Base-by-base conservation (phyloP, 2,797 vertebrate genomes). In the Dendrocincla fuliginosa region DNA sequence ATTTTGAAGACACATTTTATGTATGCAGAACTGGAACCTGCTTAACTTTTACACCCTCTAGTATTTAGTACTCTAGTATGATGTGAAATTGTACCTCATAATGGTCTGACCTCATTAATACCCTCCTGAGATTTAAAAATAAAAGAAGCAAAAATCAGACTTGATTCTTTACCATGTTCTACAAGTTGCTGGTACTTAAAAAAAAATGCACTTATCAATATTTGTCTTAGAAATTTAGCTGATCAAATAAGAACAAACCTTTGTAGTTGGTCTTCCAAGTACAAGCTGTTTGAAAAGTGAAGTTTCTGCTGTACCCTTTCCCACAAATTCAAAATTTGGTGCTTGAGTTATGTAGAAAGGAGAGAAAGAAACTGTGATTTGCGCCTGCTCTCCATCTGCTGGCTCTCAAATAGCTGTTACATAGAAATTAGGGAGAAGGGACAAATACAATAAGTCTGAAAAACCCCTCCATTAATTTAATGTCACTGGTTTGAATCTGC, bases 311-410 rank as follows among this genome's bases (percentile, higher is more conserved):
- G 8, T 44, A 24, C 57, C 88, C 13, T 68, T 83, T 70, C 10
- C 12, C 41, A 63, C 28, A 86, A 81, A 71, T 76, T 47, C 47
- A 94, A 37, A 86, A 65, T 76, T 95, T 37, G 18, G 11, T 84
- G 39, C 59, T 65, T 90, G 33, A 84, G 10, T 19, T 81, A 50
- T 37, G 32, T 44, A 68, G 67, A 57, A 88, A 91, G 18, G 42
- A 73, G 52, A 67, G 37, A 84, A 55, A 67, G 23, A 63, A 61
- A 53, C 16, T 33, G 5, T 77, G 37, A 39, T 82, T 46, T 94
- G 32, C 56, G 90, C 67, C 85, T 79, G 4, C 70, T 90, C 77
- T 88, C 60, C 57, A 24, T 90, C 46, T 96, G 19, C 90, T 95
- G 70, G 37, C 11, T 93, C 49, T 89, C 41, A 77, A 77, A 67